Percentiles rank a stretch among this genome's conserved stretches.
Conservation (phyloP, 2,888 invertebrate species). For the Ophion slaviceki region DNA sequence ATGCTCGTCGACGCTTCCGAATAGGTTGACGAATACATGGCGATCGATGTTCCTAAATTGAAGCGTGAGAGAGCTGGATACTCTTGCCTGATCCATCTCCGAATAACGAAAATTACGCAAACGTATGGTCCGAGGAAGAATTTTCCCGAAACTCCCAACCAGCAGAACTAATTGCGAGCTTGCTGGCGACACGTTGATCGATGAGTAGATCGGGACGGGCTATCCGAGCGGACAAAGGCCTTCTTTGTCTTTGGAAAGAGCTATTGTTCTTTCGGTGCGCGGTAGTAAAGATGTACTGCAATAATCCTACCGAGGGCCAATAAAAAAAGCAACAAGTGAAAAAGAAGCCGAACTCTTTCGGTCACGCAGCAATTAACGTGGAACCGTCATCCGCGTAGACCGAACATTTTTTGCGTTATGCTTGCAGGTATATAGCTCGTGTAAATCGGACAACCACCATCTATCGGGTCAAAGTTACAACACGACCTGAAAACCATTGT, state of each 20-base stretch:
- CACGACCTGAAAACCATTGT: not conserved
- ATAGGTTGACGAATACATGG: slow-evolving; percentile 33
- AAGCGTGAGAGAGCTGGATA: slow-evolving; percentile 31
- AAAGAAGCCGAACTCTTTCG: not conserved
- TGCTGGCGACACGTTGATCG: slow-evolving; percentile 8
- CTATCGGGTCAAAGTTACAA: not conserved
- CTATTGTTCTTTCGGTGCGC: slow-evolving; percentile 1
- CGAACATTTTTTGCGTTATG: not conserved
- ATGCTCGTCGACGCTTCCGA: slow-evolving; percentile 44
- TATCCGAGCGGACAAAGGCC: slow-evolving; percentile 20
- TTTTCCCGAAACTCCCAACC: slow-evolving; percentile 12
- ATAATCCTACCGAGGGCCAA: slow-evolving; percentile 17
- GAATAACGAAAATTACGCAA: slow-evolving; percentile 13
- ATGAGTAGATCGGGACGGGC: slow-evolving; percentile 8
- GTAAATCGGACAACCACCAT: slow-evolving; percentile 1
- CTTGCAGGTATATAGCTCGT: slow-evolving; percentile 17
- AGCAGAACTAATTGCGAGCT: slow-evolving; percentile 55
- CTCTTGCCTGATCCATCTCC: not conserved
- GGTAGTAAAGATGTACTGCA: slow-evolving; percentile 32
- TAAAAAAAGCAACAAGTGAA: slow-evolving; percentile 2
- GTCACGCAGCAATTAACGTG: slow-evolving; percentile 5
- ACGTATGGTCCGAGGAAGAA: not conserved
- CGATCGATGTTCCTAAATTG: slow-evolving; percentile 49
- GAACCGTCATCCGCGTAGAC: not conserved
- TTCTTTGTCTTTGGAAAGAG: slow-evolving; percentile 39